phyloP scores from a whole-genome alignment of 2,888 invertebrate genomes.

The Scaptomyza caliginosa region DNA sequence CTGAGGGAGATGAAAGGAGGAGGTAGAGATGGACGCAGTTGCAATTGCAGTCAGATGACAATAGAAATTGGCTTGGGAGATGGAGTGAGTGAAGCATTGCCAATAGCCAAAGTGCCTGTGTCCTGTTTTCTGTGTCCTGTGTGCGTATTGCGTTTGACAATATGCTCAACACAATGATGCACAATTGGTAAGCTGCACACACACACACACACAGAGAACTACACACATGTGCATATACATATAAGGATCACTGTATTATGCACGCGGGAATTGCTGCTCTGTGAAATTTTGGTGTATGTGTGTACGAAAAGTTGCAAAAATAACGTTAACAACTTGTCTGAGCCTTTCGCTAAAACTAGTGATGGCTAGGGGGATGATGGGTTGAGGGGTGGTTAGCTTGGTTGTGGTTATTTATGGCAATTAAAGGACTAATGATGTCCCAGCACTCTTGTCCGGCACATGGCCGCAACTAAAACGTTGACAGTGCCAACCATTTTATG shows the following conservation, averaged over 20 bases:
- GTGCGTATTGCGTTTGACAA: constrained; percentile 54
- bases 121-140: constrained; percentile 34
- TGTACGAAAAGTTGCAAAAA: constrained; percentile 65
- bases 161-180: constrained; percentile 63
- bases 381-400: constrained; percentile 19
- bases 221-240: constrained; percentile 1
- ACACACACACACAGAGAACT: constrained; percentile 7
- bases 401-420: constrained; percentile 80
- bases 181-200: constrained; percentile 53
- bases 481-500: constrained; percentile 38
- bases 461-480: constrained; percentile 41
- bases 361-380: not conserved
- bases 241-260: constrained; percentile 54
- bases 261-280: constrained; percentile 67
- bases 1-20: constrained; percentile 4
- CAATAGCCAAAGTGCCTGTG: constrained; percentile 69
- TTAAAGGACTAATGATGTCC: constrained; percentile 81
- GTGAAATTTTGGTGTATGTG: constrained; percentile 14
- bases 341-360: constrained; percentile 12
- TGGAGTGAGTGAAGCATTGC: constrained; percentile 47
- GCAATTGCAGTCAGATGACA: constrained; percentile 59
- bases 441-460: constrained; percentile 60
- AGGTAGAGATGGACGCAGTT: not conserved
- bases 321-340: constrained; percentile 77
- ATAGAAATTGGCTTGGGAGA: constrained; percentile 72